These are phyloP conservation scores for Podarcis lilfordi DNA, from an alignment of 2,797 vertebrate species.

Conservation along the genomic window DNA sequence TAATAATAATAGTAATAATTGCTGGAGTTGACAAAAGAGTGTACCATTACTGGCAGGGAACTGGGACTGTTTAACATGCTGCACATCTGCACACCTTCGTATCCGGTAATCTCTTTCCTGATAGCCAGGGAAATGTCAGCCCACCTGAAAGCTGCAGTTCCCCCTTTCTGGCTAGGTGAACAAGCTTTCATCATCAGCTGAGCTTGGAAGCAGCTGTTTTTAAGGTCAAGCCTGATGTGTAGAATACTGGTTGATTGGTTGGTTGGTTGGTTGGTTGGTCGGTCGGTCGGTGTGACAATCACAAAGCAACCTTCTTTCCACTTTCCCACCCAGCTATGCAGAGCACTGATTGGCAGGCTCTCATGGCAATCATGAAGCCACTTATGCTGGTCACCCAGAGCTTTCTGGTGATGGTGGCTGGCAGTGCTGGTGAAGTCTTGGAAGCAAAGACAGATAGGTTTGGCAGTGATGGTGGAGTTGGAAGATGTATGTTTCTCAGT, in stretches of 20 bases:
- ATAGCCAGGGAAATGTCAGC: background rate
- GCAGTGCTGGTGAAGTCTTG: background rate
- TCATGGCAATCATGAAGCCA: background rate
- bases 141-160: background rate
- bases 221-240: background rate
- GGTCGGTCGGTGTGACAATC: background rate
- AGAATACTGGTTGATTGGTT: no score
- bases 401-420: background rate
- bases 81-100: background rate
- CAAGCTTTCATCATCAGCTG: background rate
- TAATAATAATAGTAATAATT: no score
- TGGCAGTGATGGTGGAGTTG: background rate
- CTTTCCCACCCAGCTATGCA: background rate
- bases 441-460: background rate
- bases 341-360: background rate
- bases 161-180: background rate
- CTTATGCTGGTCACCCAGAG: background rate
- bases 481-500: background rate
- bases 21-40: background rate
- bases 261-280: no score
- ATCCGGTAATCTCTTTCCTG: background rate
- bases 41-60: background rate
- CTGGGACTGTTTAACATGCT: background rate
- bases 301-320: background rate
- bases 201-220: background rate